A percentile compares a stretch with the other conserved stretches of the same genome.
Evolutionary conservation across 2,113 vertebrate genomes (phyloP).

Genomic region (Narcine bancroftii): DNA sequence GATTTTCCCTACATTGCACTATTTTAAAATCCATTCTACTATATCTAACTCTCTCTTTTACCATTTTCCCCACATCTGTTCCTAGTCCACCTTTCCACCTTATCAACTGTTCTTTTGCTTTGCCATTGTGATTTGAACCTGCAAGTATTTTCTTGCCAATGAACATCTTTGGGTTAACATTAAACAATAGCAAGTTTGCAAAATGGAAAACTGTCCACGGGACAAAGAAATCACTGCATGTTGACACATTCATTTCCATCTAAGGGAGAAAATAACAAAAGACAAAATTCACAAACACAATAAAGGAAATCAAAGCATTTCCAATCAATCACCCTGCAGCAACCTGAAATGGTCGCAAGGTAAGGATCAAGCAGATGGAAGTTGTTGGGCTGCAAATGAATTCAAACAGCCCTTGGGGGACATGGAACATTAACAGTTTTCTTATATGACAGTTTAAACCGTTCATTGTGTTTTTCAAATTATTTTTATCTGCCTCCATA

Average conservation of each 20-base stretch:
- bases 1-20: neutral
- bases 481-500: neutral
- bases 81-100: neutral
- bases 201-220: neutral
- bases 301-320: neutral
- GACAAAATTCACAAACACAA: neutral
- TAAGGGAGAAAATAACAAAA: neutral
- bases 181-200: neutral
- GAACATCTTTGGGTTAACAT: neutral
- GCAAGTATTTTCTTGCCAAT: neutral
- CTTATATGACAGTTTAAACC: neutral
- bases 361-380: neutral
- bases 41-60: neutral
- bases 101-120: neutral
- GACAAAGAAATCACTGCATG: neutral
- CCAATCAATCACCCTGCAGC: constrained; percentile 17
- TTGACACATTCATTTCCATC: neutral
- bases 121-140: neutral
- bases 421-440: neutral
- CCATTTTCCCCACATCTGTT: neutral
- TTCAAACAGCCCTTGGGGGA: neutral
- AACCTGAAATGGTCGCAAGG: neutral
- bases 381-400: neutral
- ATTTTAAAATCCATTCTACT: neutral
- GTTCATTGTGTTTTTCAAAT: neutral